Percentiles rank a stretch among this genome's conserved stretches.
These are phyloP conservation scores for Micrasema longulum DNA, from an alignment of 1,140 invertebrate species.

Conservation along the genomic window DNA sequence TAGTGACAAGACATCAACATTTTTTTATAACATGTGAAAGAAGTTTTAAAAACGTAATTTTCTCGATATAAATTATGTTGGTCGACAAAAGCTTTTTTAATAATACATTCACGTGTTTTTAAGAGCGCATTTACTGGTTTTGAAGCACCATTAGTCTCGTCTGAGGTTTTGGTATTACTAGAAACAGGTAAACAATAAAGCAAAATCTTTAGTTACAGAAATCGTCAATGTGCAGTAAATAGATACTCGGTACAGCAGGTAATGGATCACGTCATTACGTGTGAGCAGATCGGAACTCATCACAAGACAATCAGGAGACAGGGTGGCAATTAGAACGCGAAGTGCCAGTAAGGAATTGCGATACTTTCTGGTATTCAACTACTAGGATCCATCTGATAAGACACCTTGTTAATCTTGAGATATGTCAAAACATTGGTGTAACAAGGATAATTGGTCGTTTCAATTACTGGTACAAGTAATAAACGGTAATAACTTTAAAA, in stretches of 20 bases:
- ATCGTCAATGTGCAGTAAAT: not conserved
- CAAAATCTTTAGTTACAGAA: not conserved
- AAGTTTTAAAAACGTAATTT: no score
- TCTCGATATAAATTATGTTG: no score
- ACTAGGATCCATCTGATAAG: conserved; percentile 6
- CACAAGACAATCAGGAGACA: conserved; percentile 12
- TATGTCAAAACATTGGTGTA: conserved; percentile 13
- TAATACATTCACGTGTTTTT: no score
- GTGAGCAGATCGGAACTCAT: conserved; percentile 7
- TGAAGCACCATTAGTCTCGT: no score
- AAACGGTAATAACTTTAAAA: no score
- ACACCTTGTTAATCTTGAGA: conserved; percentile 30
- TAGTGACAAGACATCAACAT: not conserved
- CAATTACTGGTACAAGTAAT: no score
- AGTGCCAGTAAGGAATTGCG: conserved; percentile 1
- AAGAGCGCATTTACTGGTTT: no score
- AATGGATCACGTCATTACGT: not conserved
- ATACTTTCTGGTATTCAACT: not conserved
- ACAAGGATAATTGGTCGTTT: conserved; percentile 14
- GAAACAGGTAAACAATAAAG: conserved; percentile 46
- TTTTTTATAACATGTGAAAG: conserved; percentile 1
- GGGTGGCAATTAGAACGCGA: conserved; percentile 26
- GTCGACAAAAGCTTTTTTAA: no score
- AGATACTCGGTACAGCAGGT: no score
- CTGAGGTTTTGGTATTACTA: no score